A percentile compares a stretch with the other conserved stretches of the same genome.
These are phyloP conservation scores for Cyprinus carpio DNA, from an alignment of 2,113 vertebrate species.

Conservation along the genomic window DNA sequence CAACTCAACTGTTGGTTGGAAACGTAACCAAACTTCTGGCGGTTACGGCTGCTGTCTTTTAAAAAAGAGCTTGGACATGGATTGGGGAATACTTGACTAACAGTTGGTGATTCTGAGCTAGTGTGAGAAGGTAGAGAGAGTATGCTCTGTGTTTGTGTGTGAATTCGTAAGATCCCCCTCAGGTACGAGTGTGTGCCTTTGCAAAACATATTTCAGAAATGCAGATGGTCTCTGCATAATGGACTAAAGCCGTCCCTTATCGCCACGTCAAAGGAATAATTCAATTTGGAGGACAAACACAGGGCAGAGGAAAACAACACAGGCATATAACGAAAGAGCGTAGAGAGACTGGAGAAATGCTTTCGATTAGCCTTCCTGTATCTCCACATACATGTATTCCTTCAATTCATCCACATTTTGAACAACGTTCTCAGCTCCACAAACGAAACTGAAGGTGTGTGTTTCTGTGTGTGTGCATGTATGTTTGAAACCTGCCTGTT, in stretches of 20 bases:
- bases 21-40: constrained; percentile 26
- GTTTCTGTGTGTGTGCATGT: background rate
- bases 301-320: constrained; percentile 20
- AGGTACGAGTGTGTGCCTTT: constrained; percentile 34
- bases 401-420: constrained; percentile 22
- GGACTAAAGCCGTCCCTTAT: constrained; percentile 28
- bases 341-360: background rate
- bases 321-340: background rate
- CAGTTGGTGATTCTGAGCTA: constrained; percentile 22
- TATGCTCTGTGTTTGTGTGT: background rate
- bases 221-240: constrained; percentile 46
- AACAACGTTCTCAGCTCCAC: background rate
- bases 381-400: constrained; percentile 9
- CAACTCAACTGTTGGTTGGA: constrained; percentile 14
- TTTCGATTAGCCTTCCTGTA: constrained; percentile 18
- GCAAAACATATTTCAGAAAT: constrained; percentile 12
- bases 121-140: constrained; percentile 45
- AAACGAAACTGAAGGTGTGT: constrained; percentile 1
- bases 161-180: constrained; percentile 33
- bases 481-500: background rate
- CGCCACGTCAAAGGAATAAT: constrained; percentile 42
- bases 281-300: constrained; percentile 42
- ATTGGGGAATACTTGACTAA: constrained; percentile 36
- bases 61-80: constrained; percentile 25
- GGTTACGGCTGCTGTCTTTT: constrained; percentile 25